Base-by-base conservation (phyloP, 92 coral and sea anemone genomes). In the Phenganax subtilis region DNA sequence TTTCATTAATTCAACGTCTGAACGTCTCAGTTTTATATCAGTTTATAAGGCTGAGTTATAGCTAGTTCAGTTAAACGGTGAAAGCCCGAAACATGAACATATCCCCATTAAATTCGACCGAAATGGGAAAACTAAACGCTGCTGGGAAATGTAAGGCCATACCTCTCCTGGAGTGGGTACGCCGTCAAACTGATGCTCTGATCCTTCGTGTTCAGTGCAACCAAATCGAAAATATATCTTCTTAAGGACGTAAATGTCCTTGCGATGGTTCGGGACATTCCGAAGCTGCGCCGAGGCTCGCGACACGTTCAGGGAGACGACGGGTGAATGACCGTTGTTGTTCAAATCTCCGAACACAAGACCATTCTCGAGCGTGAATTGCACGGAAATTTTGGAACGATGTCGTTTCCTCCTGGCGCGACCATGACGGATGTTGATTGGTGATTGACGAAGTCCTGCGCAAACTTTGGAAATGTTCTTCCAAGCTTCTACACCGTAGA, bases 131-230 rank as follows among this genome's bases (percentile, higher is more conserved):
- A 1, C 47, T 37, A 37, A 37, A 37, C 3, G 3, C 47, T 37
- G 0, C 5, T 37, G 6, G 1, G 16, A 10, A 76, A 25, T 27
- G 12, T 75, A n/a, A 8, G 15, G 7, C 15, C 91, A 61, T 86
- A 91, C 96, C 81, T 86, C 96, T 54, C 88, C 96, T 3, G 96
- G 88, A 15, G 76, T 86, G 55, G 68, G 69, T 55, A 83, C 85
- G 47, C 92, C 92, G 52, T 91, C 89, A 25, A 91, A 71, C 10
- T 83, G 85, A 60, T 91, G 96, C 31, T 91, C 96, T 9, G 96
- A 91, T 12, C 96, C 96, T 60, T 82, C 57, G 30, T 63, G 77
- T n/a, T 85, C 54, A 0, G 84, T 88, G 37, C 89, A 78, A 62
- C 96, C 96, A 75, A 87, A 87, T 54, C 83, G 87, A 57, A 79